Percentiles rank a stretch among this genome's conserved stretches.
phyloP scores from a whole-genome alignment of 2,888 invertebrate species.

The Stegophylla sp. region DNA sequence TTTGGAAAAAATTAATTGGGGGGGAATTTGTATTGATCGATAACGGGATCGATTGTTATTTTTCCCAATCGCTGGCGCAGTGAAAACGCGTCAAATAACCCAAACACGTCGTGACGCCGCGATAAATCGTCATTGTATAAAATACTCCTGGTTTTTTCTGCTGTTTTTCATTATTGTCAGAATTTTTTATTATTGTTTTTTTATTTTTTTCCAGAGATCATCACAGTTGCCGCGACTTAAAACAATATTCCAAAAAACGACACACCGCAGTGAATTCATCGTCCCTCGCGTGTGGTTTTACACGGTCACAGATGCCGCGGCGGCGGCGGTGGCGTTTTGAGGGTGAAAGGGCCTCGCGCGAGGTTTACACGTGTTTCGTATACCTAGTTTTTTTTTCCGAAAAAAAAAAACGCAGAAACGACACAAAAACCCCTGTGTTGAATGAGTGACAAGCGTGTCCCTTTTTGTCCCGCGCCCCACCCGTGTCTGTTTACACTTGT shows the following conservation, averaged over 20 bases:
- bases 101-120: neutral
- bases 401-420: constrained; percentile 29
- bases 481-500: constrained; percentile 54
- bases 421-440: constrained; percentile 28
- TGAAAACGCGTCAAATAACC: constrained; percentile 28
- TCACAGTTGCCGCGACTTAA: neutral
- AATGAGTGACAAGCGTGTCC: constrained; percentile 55
- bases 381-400: constrained; percentile 14
- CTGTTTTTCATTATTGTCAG: neutral
- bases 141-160: neutral
- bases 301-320: neutral
- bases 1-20: neutral
- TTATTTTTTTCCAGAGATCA: neutral
- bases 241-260: constrained; percentile 27
- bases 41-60: neutral
- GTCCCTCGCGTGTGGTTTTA: neutral
- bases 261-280: neutral
- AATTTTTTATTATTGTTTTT: neutral
- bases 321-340: constrained; percentile 3
- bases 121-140: constrained; percentile 47
- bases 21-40: constrained; percentile 1
- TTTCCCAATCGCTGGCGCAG: neutral
- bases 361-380: constrained; percentile 40
- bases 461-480: constrained; percentile 14
- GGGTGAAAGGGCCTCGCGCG: constrained; percentile 6